These are phyloP conservation scores for Drosophila littoralis DNA, from an alignment of 1,140 invertebrate species.

Conservation along the genomic window DNA sequence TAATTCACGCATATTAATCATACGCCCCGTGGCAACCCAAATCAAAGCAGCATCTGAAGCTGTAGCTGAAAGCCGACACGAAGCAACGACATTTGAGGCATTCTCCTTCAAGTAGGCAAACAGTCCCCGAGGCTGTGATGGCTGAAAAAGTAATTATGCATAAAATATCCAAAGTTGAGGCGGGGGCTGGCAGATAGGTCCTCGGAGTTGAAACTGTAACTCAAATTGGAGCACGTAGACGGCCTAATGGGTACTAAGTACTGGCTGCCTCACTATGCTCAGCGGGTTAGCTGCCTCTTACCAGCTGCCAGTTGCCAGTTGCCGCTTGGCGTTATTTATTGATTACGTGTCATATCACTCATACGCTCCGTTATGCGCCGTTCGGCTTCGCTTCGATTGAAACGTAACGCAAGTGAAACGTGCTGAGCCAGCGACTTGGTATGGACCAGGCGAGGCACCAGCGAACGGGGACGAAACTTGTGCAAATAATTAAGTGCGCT, in stretches of 20 bases:
- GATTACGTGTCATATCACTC: conserved; percentile 82
- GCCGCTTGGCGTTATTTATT: conserved; percentile 74
- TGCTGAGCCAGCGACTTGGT: conserved; percentile 26
- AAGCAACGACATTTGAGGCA: conserved; percentile 45
- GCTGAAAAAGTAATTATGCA: conserved; percentile 75
- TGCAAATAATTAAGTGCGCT: conserved; percentile 82
- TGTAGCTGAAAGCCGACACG: conserved; percentile 10
- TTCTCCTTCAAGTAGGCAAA: conserved; percentile 59
- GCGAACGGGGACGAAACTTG: conserved; percentile 57
- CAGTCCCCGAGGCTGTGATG: conserved; percentile 48
- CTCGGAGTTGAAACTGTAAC: conserved; percentile 20
- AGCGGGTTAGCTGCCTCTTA: no score
- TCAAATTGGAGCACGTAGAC: conserved; percentile 36
- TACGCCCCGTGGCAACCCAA: conserved; percentile 61
- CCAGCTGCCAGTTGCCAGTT: conserved; percentile 2
- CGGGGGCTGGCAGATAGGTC: not conserved
- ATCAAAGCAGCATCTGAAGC: conserved; percentile 46
- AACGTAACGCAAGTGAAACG: conserved; percentile 68
- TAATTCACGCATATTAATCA: conserved; percentile 82
- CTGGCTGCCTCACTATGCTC: conserved; percentile 2
- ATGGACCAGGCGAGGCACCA: not conserved
- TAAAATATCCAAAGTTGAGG: conserved; percentile 31
- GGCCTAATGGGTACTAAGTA: conserved; percentile 48
- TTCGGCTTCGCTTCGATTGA: conserved; percentile 58
- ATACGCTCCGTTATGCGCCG: conserved; percentile 63